Base-by-base conservation (phyloP, 1,140 invertebrate genomes). In the Brachionus angularis region DNA sequence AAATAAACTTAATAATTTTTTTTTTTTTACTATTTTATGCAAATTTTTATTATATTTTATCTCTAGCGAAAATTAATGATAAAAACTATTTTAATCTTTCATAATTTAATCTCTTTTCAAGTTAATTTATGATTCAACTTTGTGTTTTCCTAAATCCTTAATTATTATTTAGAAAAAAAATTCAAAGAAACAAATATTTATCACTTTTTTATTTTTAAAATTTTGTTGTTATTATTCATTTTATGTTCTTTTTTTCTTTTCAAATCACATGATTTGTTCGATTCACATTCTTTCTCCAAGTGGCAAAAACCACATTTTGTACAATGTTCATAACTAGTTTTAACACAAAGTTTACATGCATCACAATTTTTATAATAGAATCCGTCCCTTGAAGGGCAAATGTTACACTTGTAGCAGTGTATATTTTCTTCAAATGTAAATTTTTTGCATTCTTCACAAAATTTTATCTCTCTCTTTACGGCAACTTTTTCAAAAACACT, bases 361-460 rank as follows among this genome's bases (percentile, higher is more conserved):
- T 36, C 16, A 36, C 67, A 70, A 70, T 70, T 46, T 52, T 50
- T 52, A 70, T 70, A 70, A 33, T 16, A 39, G 18, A 50, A 50
- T 18, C 67, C 67, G 5, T 70, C 67, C 23, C 52, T 70, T 1
- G 67, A 70, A 1, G 67, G 46, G 52, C 67, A 70, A 16, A 39
- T 3, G 18, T 50, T 36, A 36, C 67, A 70, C 16, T 52, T n/a
- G 27, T 21, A 18, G 27, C 67, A 70, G 31, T 70, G 67, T 36
- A 2, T 33, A 31, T 70, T 70, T 44, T 50, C 46, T 36, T 39
- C 23, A 50, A 33, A 70, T 27, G 67, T 70, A 44, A 39, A 70
- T 29, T 50, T 50, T 5, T 49, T 52, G 29, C 67, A 70, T 21
- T n/a, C n/a, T 52, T 44, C 27, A 70, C 67, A 70, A 33, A 44